Evolutionary conservation across 2,797 vertebrate species (phyloP), one percentile per base, ranked within the genome.

Genomic region (Acanthurus lineatus): DNA sequence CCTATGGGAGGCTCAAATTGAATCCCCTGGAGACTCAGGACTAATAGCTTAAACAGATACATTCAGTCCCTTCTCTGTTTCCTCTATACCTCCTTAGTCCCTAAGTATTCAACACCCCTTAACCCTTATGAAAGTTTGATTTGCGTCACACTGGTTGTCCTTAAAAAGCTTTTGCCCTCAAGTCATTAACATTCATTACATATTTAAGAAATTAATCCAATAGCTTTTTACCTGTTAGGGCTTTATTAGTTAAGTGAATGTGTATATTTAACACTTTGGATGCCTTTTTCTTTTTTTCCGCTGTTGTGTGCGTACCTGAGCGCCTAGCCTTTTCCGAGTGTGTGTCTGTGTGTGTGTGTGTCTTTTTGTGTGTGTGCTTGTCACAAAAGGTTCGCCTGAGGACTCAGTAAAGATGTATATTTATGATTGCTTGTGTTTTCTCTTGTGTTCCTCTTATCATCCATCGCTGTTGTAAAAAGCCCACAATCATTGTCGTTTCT

Each of bases 401-500:
- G 94, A 93, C 92, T 92, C 69, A 0, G 91, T 85, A 93, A 91
- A 91, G 94, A 93, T 91, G 93, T 93, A 92, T 93, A 91, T 93
- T 93, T 92, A 94, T 92, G 94, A 93, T 92, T 92, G 91, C 91
- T 92, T 90, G 92, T 91, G 88, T 92, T 93, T 91, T 91, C 90
- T 92, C 91, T 86, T 89, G 89, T 92, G 90, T 91, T 94, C 89
- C 91, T 91, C 94, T 94, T 95, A 95, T 95, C 93, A 92, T 93
- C 92, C 92, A 94, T 93, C 91, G 91, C 93, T 92, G 92, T 94
- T 91, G 92, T 94, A 94, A 95, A 95, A 95, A 93, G 89, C 90
- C 82, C 89, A 93, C 91, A 95, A 96, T 95, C 94, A 94, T 93
- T 93, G 93, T 94, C 90, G 91, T 93, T 94, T 94, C 93, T 96